Base-by-base conservation (phyloP, 1,140 invertebrate genomes). In the Lethrus apterus region DNA sequence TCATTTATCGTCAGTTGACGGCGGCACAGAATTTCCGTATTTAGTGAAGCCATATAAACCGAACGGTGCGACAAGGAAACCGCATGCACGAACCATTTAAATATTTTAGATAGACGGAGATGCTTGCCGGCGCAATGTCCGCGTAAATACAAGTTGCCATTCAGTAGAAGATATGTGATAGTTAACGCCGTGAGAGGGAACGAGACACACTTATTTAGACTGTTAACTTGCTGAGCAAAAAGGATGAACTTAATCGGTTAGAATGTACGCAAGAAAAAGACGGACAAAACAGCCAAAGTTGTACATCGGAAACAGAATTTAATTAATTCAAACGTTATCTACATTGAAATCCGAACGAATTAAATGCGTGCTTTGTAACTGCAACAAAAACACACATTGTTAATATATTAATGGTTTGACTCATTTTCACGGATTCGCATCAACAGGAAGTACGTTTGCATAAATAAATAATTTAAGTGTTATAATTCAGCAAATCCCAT, bases 261-360 rank as follows among this genome's bases (percentile, higher is more conserved):
- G 14, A 11, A 14, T 31, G 14, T 31, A 14, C 4, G 30, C n/a
- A 14, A 31, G 30, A 11, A 31, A 4, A n/a, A 14, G 30, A 31
- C 30, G 14, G 30, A 31, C 30, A 14, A 14, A 31, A 31, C 14
- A 14, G 30, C 30, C 30, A 14, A 31, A 14, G 30, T 10, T 10
- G 30, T 31, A 31, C 14, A 31, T 31, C 30, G 30, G 21, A 43
- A 43, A 46, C 21, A 46, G 21, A 24, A 44, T 40, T 56, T 56
- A 56, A 56, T 56, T 56, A 56, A 56, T 56, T 56, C 53, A 52
- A 52, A 52, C 50, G 44, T 53, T 56, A 53, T 56, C 48, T 52
- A 19, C 29, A 43, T 43, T 44, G 42, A 48, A 56, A 56, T 56
- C 51, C 54, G 20, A 43, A 44, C 21, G 51, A 53, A 56, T 56